Conservation (phyloP, 2,888 invertebrate species). For the Synergus itoensis region DNA sequence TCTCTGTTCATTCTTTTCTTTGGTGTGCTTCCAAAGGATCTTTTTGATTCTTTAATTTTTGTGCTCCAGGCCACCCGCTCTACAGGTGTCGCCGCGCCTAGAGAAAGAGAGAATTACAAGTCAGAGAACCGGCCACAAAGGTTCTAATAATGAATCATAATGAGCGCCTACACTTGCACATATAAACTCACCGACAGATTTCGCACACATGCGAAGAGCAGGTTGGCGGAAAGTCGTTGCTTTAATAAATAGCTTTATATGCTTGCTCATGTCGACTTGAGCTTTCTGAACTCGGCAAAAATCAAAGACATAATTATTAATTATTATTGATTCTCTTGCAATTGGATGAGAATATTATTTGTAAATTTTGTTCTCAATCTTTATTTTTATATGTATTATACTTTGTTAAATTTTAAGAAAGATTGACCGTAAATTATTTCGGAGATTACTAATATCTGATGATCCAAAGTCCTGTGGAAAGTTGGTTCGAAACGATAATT, state of each 20-base stretch:
- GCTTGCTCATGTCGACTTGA: no score
- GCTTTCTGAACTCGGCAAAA: no score
- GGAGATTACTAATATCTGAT: constrained; percentile 13
- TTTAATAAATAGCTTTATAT: no score
- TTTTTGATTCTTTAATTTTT: constrained; percentile 62
- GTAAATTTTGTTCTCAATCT: no score
- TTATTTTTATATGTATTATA: no score
- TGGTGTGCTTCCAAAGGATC: constrained; percentile 44
- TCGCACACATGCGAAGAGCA: constrained; percentile 48
- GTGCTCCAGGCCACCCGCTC: constrained; percentile 58
- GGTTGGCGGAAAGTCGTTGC: constrained; percentile 19
- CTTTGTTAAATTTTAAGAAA: no score
- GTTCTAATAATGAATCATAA: constrained; percentile 72
- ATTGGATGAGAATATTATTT: no score
- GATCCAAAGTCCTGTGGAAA: not conserved
- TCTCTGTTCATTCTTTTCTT: constrained; percentile 34
- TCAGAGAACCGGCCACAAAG: constrained; percentile 69
- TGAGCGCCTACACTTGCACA: constrained; percentile 59
- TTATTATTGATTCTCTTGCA: no score
- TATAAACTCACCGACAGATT: constrained; percentile 58
- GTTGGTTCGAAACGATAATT: constrained; percentile 12
- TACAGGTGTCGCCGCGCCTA: constrained; percentile 71
- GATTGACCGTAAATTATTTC: not conserved
- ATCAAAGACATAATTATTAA: no score
- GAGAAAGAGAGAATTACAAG: constrained; percentile 62